Evolutionary conservation across 2,113 vertebrate species (phyloP), one percentile per base, ranked within the genome.

Genomic region (Channa maculata): DNA sequence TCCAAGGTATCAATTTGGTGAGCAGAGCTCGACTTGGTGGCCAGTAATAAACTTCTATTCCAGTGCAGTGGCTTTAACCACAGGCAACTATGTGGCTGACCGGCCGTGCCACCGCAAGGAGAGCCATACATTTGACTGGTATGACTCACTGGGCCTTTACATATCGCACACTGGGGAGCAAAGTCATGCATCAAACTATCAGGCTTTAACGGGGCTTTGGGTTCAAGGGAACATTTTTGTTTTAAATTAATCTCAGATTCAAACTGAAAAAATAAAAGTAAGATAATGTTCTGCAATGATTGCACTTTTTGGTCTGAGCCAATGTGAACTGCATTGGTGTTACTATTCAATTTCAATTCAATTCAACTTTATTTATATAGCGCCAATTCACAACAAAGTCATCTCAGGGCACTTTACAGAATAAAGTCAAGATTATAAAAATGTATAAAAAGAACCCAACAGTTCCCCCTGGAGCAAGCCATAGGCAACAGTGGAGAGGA

Each of bases 1-100:
- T 88, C 59, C 87, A 90, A 85, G 75, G 87, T 68, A 90, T 89
- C 90, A 89, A 90, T 92, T 92, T 93, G 73, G 76, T 73, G 77
- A 86, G 85, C 79, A 80, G 75, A 78, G 86, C 82, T 92, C 60
- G 73, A 86, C 89, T 90, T 83, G 83, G 77, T 89, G 86, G 89
- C 88, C 85, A 89, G 91, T 90, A 89, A 93, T 93, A 92, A 92
- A 89, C 84, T 65, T 90, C 91, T 92, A 92, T 92, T 93, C 86
- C 86, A 83, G 88, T 79, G 83, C 90, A 74, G 65, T 61, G 77
- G 72, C 63, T 66, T 55, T 77, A 71, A 89, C 92, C 91, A 60
- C 92, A 91, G 75, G 64, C 80, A 89, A 83, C 75, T 85, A 87
- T 86, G 88, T 88, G 88, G 88, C 87, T 33, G 48, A 43, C 84